phyloP scores from a whole-genome alignment of 2,888 invertebrate species.

The Eucera pruinosa region DNA sequence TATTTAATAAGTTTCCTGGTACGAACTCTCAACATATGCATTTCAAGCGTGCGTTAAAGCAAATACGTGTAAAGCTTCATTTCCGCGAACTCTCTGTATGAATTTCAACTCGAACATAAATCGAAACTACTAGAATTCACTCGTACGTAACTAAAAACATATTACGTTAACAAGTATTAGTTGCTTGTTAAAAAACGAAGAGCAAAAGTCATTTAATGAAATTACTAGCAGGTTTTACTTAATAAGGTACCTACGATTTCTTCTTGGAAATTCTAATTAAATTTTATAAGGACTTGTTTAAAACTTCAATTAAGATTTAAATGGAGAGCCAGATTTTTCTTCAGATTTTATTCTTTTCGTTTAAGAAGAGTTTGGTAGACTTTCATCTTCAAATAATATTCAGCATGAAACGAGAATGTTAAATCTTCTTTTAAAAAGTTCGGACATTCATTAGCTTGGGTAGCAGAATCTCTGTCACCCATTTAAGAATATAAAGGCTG shows the following conservation, averaged over 20 bases:
- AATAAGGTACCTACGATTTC: too few species aligned
- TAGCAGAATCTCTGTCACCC: not conserved
- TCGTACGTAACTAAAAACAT: not conserved
- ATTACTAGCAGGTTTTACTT: too few species aligned
- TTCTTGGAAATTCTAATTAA: too few species aligned
- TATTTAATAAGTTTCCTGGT: not conserved
- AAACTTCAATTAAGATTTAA: not conserved
- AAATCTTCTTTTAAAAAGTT: not conserved
- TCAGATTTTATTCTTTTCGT: not conserved
- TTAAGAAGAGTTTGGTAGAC: not conserved
- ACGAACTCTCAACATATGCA: not conserved
- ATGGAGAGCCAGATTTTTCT: too few species aligned
- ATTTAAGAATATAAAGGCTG: not conserved
- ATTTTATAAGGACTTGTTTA: too few species aligned
- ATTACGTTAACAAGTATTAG: not conserved
- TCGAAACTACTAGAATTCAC: not conserved
- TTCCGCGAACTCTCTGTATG: not conserved
- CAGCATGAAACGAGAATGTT: not conserved
- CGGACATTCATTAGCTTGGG: constrained; percentile 2
- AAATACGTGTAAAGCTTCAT: not conserved
- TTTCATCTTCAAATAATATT: too few species aligned
- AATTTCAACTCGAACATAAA: not conserved
- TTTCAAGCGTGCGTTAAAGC: not conserved
- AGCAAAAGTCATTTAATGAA: not conserved
- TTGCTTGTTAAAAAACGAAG: not conserved